Base-by-base conservation (phyloP, 2,113 vertebrate genomes). In the Ranitomeya variabilis region DNA sequence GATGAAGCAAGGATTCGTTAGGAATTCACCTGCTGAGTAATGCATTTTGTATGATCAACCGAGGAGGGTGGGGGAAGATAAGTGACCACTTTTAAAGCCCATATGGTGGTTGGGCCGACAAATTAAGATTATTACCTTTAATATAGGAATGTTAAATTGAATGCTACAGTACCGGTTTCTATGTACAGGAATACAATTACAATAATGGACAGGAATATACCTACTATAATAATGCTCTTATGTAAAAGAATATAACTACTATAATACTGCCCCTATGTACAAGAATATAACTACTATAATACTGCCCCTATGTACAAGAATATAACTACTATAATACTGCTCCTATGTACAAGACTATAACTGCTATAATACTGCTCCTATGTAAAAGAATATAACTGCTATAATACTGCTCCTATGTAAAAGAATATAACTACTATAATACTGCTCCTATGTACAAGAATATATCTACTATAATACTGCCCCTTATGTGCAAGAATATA, bases 401-500 rank as follows among this genome's bases (percentile, higher is more conserved):
- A 45, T 45, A 74, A 74, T 74, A 74, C 31, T 45, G 71, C 31
- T 13, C 14, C 31, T 23, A 18, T 45, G 26, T 45, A 45, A 31
- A 74, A 74, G 71, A 74, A 74, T 74, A 74, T 74, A 45, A 74
- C 71, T 74, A 74, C 71, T 45, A 69, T 69, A 69, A 69, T 37
- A 73, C 23, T 73, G 14, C 26, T 14, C 13, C 26, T 73, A 73
- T 73, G 14, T 73, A 73, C 69, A 73, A 37, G 26, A 37, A 37
- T 73, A 37, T 73, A 31, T 31, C 23, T 73, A 73, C 69, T 37
- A 73, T 74, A 74, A 74, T 74, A 74, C 31, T 74, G 31, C 31
- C 71, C 18, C 26, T 26, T 74, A 74, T 74, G 15, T 74, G 37
- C 71, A 74, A 45, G 71, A 45, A 74, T 45, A 74, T 74, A 74